A percentile compares a stretch with the other conserved stretches of the same genome.
Evolutionary conservation across 1,140 invertebrate species (phyloP).

Genomic region (Limonius californicus): DNA sequence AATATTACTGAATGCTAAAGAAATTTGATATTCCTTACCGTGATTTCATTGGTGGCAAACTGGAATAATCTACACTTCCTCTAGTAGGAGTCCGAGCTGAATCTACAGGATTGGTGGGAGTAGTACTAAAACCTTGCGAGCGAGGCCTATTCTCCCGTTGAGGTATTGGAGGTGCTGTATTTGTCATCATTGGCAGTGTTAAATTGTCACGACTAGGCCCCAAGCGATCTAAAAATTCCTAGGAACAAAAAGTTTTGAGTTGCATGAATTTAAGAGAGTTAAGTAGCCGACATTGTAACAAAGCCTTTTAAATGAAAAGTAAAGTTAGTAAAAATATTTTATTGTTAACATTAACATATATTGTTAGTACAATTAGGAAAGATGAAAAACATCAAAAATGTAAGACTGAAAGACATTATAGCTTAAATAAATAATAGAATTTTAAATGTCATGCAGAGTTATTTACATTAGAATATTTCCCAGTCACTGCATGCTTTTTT

Average conservation of each 20-base stretch:
- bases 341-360: too few relatives aligned
- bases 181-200: constrained; percentile 40
- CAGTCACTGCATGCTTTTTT: constrained; percentile 1
- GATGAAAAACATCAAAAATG: too few relatives aligned
- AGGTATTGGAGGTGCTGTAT: constrained; percentile 55
- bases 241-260: background rate
- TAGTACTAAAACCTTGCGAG: constrained; percentile 54
- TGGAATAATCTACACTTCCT: constrained; percentile 45
- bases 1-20: too few relatives aligned
- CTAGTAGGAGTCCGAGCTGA: constrained; percentile 44
- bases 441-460: background rate
- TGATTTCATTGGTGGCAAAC: constrained; percentile 46
- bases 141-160: constrained; percentile 54
- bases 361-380: background rate
- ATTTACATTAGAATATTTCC: background rate
- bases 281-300: background rate
- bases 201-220: constrained; percentile 40
- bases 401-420: too few relatives aligned
- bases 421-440: background rate
- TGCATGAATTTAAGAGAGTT: background rate
- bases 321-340: background rate
- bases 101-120: constrained; percentile 30
- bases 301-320: background rate
- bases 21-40: too few relatives aligned
- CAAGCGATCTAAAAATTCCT: constrained; percentile 21